Percentiles rank a stretch among this genome's conserved stretches.
These are phyloP conservation scores for Hiodon tergisus DNA, from an alignment of 2,113 vertebrate genomes.

Conservation along the genomic window DNA sequence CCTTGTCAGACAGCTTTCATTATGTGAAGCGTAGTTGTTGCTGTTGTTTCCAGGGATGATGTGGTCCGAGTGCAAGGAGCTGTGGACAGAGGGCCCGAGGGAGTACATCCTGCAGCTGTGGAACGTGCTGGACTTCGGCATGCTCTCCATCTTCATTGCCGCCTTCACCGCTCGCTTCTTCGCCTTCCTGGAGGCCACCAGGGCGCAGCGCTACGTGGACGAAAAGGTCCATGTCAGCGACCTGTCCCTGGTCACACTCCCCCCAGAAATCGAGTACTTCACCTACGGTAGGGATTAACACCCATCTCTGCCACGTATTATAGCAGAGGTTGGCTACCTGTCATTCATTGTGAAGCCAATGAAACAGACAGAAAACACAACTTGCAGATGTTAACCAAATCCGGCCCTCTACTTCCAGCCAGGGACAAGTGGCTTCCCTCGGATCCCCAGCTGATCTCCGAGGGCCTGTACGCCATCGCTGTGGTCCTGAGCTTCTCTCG, in stretches of 20 bases:
- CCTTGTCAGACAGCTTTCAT: background rate
- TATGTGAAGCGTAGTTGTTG: background rate
- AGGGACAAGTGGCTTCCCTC: slow-evolving; percentile 86
- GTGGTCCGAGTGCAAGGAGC: slow-evolving; percentile 87
- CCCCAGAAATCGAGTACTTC: slow-evolving; percentile 79
- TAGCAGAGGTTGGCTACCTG: no score
- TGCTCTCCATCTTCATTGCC: slow-evolving; percentile 84
- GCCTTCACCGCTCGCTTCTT: slow-evolving; percentile 80
- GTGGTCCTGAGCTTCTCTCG: slow-evolving; percentile 85
- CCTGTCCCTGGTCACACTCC: slow-evolving; percentile 72
- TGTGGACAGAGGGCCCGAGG: slow-evolving; percentile 80
- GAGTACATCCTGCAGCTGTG: slow-evolving; percentile 82
- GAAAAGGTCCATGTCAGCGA: slow-evolving; percentile 68
- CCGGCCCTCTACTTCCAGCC: slow-evolving; percentile 55
- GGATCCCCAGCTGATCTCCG: slow-evolving; percentile 85
- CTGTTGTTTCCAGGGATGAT: slow-evolving; percentile 71
- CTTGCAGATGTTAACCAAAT: no score
- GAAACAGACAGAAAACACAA: no score
- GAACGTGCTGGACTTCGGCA: slow-evolving; percentile 84
- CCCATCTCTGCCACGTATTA: no score
- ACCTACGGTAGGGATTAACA: slow-evolving; percentile 62
- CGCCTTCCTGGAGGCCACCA: slow-evolving; percentile 77
- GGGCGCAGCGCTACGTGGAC: slow-evolving; percentile 81
- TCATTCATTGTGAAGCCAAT: no score
- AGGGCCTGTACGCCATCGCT: slow-evolving; percentile 83